Evolutionary conservation across 2,113 vertebrate genomes (phyloP).

Genomic region (Todiramphus saurophagus): DNA sequence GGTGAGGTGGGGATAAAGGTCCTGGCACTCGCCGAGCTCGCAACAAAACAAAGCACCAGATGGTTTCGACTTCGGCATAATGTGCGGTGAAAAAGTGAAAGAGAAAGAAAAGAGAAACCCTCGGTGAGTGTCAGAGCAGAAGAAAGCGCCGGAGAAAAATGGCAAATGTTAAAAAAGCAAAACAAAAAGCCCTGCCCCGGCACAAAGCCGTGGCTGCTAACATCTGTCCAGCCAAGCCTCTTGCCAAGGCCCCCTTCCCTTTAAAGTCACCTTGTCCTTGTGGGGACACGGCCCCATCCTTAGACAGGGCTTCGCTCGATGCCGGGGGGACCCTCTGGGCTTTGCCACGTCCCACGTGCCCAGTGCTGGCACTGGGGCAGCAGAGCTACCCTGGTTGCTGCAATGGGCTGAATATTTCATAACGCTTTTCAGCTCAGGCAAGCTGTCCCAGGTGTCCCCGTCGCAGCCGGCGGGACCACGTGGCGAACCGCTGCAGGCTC

Average conservation of each 20-base stretch:
- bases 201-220: neutral
- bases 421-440: fast-evolving
- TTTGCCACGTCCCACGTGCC: neutral
- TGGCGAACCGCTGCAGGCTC: neutral
- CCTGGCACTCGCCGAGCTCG: conserved; percentile 4
- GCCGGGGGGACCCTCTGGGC: neutral
- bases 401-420: neutral
- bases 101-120: neutral
- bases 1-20: conserved; percentile 38
- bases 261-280: neutral
- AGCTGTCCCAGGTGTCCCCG: neutral
- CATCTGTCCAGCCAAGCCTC: conserved; percentile 52
- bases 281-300: fast-evolving
- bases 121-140: conserved; percentile 23
- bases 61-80: conserved; percentile 41
- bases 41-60: conserved; percentile 55
- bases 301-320: fast-evolving
- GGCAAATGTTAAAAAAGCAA: conserved; percentile 36
- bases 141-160: conserved; percentile 40
- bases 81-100: neutral
- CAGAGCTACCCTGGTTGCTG: neutral
- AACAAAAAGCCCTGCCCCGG: neutral
- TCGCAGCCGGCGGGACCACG: fast-evolving
- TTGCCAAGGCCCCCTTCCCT: neutral
- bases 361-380: neutral